Conservation (phyloP, 2,113 vertebrate species). For the Xyrauchen texanus region DNA sequence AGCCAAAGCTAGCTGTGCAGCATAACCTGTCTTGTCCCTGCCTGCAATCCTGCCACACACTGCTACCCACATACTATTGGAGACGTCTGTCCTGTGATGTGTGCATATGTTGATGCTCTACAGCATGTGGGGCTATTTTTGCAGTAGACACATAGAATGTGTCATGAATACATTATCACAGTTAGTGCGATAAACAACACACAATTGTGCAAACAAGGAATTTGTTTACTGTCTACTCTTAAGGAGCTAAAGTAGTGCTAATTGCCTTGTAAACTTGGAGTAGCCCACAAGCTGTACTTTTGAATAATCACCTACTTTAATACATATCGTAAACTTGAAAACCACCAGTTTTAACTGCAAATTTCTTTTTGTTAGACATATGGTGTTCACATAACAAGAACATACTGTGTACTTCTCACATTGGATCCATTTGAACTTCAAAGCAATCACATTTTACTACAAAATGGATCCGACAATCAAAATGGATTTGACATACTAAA, state of each 20-base stretch:
- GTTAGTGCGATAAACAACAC: too few species aligned
- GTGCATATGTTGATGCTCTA: slow-evolving; percentile 8
- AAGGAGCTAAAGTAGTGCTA: neutral
- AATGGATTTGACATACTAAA: too few species aligned
- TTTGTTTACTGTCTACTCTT: neutral
- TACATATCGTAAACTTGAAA: neutral
- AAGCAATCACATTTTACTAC: too few species aligned
- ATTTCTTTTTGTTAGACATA: too few species aligned
- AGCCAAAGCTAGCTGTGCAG: slow-evolving; percentile 12
- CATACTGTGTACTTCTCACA: too few species aligned
- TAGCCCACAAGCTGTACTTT: neutral
- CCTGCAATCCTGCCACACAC: slow-evolving; percentile 3
- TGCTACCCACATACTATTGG: slow-evolving; percentile 10
- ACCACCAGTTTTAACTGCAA: neutral
- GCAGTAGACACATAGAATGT: neutral
- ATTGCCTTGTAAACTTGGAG: neutral
- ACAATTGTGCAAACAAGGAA: neutral
- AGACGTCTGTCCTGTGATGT: slow-evolving; percentile 19
- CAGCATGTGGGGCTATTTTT: slow-evolving; percentile 16
- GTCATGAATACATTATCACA: too few species aligned
- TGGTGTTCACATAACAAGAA: too few species aligned
- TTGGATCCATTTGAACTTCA: too few species aligned
- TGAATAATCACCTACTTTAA: neutral
- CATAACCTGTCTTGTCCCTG: slow-evolving; percentile 24
- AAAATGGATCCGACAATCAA: too few species aligned